These are phyloP conservation scores for Chrysina gloriosa DNA, from an alignment of 2,888 invertebrate species.

Conservation along the genomic window DNA sequence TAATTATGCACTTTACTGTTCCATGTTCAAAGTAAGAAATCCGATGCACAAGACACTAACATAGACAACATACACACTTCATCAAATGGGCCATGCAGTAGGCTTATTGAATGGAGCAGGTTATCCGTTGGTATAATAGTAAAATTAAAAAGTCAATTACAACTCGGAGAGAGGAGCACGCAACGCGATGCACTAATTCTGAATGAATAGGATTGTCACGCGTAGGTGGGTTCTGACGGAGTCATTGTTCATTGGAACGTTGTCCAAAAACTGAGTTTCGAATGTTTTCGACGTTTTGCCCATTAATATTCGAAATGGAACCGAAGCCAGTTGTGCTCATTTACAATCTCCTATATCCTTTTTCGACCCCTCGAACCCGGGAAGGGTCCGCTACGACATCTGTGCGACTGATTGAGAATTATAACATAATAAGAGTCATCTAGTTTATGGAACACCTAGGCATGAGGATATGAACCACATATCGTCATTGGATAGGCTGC, in stretches of 20 bases:
- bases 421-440: slow-evolving; percentile 16
- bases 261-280: slow-evolving; percentile 16
- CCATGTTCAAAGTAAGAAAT: not conserved
- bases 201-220: slow-evolving; percentile 12
- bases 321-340: slow-evolving; percentile 22
- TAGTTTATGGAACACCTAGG: slow-evolving; percentile 25
- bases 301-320: slow-evolving; percentile 29
- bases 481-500: slow-evolving; percentile 1
- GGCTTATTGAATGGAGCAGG: slow-evolving; percentile 10
- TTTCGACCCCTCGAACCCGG: slow-evolving; percentile 27
- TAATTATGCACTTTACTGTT: not conserved
- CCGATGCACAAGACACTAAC: slow-evolving; percentile 3
- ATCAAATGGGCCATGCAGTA: slow-evolving; percentile 3
- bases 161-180: not conserved
- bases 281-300: slow-evolving; percentile 27
- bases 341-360: slow-evolving; percentile 25
- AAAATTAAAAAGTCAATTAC: slow-evolving; percentile 33
- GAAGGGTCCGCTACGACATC: slow-evolving; percentile 24
- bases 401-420: slow-evolving; percentile 29
- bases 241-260: slow-evolving; percentile 4
- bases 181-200: slow-evolving; percentile 23
- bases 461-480: slow-evolving; percentile 22
- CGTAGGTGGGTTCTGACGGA: not conserved
- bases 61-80: slow-evolving; percentile 1
- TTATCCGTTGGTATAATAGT: slow-evolving; percentile 22